A percentile compares a stretch with the other conserved stretches of the same genome.
Evolutionary conservation across 2,888 invertebrate species (phyloP).

Genomic region (Leptothorax acervorum): DNA sequence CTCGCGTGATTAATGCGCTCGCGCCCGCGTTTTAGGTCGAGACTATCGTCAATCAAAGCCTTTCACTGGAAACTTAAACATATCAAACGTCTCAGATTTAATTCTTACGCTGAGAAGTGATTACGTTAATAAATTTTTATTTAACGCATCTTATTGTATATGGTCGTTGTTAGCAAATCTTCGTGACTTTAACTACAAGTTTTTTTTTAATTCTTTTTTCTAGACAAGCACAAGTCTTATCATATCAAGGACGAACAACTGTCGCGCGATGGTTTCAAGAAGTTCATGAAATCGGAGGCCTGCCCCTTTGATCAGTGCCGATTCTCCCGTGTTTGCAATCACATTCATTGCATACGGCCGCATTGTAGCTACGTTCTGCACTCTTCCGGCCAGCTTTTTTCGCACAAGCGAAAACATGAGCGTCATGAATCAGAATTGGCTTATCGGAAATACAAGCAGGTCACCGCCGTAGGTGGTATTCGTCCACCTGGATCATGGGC

Average conservation of each 20-base stretch:
- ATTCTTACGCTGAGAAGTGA: not conserved
- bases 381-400: slow-evolving; percentile 98
- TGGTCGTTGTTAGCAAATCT: not conserved
- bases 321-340: slow-evolving; percentile 98
- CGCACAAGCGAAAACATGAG: slow-evolving; percentile 99
- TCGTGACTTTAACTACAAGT: not conserved
- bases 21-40: not conserved
- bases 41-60: slow-evolving; percentile 9
- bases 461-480: slow-evolving; percentile 86
- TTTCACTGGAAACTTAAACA: not conserved
- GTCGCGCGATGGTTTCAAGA: slow-evolving; percentile 98
- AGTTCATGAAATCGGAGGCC: slow-evolving; percentile 98
- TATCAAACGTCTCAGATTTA: not conserved
- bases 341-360: slow-evolving; percentile 98
- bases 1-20: not conserved
- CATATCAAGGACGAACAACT: slow-evolving; percentile 99
- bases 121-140: slow-evolving; percentile 14
- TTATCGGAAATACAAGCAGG: slow-evolving; percentile 91
- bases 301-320: slow-evolving; percentile 97
- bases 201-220: slow-evolving; percentile 68
- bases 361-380: slow-evolving; percentile 98
- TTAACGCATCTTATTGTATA: not conserved
- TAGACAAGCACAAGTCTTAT: slow-evolving; percentile 99
- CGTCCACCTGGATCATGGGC: slow-evolving; percentile 84
- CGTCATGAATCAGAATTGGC: slow-evolving; percentile 96